phyloP scores from a whole-genome alignment of 92 coral and sea anemone species.

The Epizoanthus rinbou region DNA sequence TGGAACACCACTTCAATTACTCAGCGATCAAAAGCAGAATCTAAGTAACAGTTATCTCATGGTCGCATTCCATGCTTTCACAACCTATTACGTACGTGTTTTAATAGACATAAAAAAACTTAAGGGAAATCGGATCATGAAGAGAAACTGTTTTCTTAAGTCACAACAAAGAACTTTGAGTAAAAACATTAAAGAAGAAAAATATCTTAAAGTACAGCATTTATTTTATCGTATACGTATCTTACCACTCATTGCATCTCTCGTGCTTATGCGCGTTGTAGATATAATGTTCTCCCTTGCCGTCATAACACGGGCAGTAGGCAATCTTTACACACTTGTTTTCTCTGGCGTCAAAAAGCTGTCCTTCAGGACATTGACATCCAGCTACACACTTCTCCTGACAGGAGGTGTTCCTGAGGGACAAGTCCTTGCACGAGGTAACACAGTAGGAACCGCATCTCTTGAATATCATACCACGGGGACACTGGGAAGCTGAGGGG shows the following conservation, averaged over 20 bases:
- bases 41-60: too few species aligned
- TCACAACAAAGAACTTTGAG: background rate
- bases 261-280: slow-evolving; percentile 61
- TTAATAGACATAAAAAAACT: too few species aligned
- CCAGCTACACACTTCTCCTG: slow-evolving; percentile 73
- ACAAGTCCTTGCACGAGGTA: slow-evolving; percentile 77
- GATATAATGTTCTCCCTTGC: slow-evolving; percentile 56
- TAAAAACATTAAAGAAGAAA: background rate
- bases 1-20: too few species aligned
- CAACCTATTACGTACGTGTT: too few species aligned
- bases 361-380: slow-evolving; percentile 75
- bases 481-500: slow-evolving; percentile 47
- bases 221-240: background rate
- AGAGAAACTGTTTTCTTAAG: background rate
- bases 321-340: slow-evolving; percentile 67
- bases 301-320: slow-evolving; percentile 71
- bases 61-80: too few species aligned
- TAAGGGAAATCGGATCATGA: too few species aligned
- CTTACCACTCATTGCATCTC: slow-evolving; percentile 76
- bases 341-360: slow-evolving; percentile 66
- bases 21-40: too few species aligned
- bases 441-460: slow-evolving; percentile 79
- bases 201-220: background rate
- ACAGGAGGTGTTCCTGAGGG: slow-evolving; percentile 65
- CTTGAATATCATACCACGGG: slow-evolving; percentile 59